A percentile compares a stretch with the other conserved stretches of the same genome.
These are phyloP conservation scores for Dendrolimus punctatus DNA, from an alignment of 1,140 invertebrate genomes.

Conservation along the genomic window DNA sequence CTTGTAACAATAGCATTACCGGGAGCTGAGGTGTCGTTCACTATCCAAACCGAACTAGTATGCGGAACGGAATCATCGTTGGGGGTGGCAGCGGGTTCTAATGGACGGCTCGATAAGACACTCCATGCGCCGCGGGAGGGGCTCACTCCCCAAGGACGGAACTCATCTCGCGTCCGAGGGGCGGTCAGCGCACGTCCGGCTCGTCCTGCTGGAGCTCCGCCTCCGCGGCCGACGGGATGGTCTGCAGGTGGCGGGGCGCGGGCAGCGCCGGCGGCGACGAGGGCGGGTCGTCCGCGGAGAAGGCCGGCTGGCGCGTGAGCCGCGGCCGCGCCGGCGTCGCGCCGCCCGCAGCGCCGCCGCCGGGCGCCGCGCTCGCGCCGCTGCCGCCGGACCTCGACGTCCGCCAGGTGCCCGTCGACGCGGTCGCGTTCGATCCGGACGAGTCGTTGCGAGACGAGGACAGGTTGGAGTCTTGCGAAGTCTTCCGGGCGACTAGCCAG, in stretches of 20 bases:
- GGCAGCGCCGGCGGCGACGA: conserved; percentile 73
- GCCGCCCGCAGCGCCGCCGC: conserved; percentile 50
- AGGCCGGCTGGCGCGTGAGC: conserved; percentile 82
- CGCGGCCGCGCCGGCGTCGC: conserved; percentile 56
- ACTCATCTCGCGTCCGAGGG: background rate
- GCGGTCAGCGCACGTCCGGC: conserved; percentile 28
- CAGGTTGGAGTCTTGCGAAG: conserved; percentile 91
- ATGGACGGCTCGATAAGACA: conserved; percentile 32
- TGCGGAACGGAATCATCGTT: background rate
- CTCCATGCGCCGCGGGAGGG: conserved; percentile 2
- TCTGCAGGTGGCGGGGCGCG: conserved; percentile 78
- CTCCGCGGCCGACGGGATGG: conserved; percentile 88
- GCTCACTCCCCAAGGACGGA: background rate
- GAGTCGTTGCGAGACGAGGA: conserved; percentile 91
- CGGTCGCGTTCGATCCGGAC: conserved; percentile 87
- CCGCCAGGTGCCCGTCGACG: conserved; percentile 88
- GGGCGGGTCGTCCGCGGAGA: conserved; percentile 80
- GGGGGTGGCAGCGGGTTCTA: conserved; percentile 9
- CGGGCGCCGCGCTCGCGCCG: conserved; percentile 83
- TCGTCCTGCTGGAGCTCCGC: conserved; percentile 83
- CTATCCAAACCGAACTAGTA: too few species aligned
- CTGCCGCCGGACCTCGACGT: conserved; percentile 83
- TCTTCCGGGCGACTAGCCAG: conserved; percentile 90
- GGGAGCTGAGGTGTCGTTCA: too few species aligned
- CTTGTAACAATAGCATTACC: too few species aligned